Base-by-base conservation (phyloP, 2,113 vertebrate species). In the Rostratula benghalensis region DNA sequence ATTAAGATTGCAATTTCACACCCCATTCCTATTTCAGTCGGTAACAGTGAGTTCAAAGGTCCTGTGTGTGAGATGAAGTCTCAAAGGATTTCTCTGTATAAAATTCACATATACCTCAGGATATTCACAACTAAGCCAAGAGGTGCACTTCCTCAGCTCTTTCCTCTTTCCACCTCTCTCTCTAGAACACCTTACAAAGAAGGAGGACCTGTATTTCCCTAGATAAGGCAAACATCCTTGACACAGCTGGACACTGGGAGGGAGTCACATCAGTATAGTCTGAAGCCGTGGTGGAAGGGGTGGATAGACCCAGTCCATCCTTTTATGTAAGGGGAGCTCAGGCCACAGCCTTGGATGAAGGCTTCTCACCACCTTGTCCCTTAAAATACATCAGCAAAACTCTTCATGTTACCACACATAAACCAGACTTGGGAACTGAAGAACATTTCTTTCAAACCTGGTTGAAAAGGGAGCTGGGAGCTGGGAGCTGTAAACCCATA, bases 241-340 rank as follows among this genome's bases (percentile, higher is more conserved):
- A 27, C 70, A 31, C 17, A 28, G 81, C 39, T 73, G 64, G 30
- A 15, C 20, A 48, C 53, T 60, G 51, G 25, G 63, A 68, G 33
- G 33, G 57, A 73, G 30, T 6, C 28, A 46, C 1, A 6, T 8
- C 64, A 24, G 30, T 0, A 1, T 27, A 23, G 5, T 54, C 71
- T 35, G 35, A 88, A 75, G 54, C 21, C 1, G 1, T 27, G 71
- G 35, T 83, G 63, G 28, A 60, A 92, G 33, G 57, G 57, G 33
- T 24, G 21, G 57, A 59, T 59, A 33, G 0, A 7, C 46, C 56
- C 82, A 71, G 24, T 17, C 50, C 5, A 2, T 23, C 27, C 37
- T 35, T 25, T 79, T 51, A 13, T 46, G 25, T 6, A 64, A 39
- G 25, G 43, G 35, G 30, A 86, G 39, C 75, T 83, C 33, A 30